A percentile compares a stretch with the other conserved stretches of the same genome.
These are phyloP conservation scores for Ormyrus nitidulus DNA, from an alignment of 2,888 invertebrate species.

Conservation along the genomic window DNA sequence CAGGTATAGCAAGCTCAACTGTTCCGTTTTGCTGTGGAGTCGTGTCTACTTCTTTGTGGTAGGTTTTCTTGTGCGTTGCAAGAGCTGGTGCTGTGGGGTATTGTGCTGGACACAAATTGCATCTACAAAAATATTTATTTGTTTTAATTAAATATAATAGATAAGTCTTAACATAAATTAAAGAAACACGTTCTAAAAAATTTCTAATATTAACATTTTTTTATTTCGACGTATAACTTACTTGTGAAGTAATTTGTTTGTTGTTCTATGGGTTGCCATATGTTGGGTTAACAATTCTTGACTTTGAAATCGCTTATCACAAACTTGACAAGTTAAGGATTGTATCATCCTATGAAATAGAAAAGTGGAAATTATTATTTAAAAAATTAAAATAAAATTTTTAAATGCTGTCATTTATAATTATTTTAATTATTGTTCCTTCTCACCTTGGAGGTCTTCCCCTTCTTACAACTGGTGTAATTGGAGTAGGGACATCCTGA, in stretches of 20 bases:
- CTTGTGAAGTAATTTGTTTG: constrained; percentile 55
- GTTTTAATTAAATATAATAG: neutral
- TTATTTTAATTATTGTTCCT: neutral
- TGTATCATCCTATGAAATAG: constrained; percentile 60
- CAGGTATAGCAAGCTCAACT: constrained; percentile 83
- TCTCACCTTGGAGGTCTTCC: constrained; percentile 72
- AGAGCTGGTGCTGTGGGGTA: constrained; percentile 81
- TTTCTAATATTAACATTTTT: neutral
- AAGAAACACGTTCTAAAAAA: neutral
- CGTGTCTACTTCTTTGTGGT: constrained; percentile 76
- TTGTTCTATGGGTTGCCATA: constrained; percentile 74
- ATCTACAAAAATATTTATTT: constrained; percentile 71
- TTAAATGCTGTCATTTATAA: neutral
- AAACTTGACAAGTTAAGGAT: constrained; percentile 73
- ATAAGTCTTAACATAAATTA: neutral
- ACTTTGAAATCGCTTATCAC: constrained; percentile 76
- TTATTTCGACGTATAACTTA: constrained; percentile 20
- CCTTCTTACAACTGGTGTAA: constrained; percentile 73
- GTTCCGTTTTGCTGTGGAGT: constrained; percentile 70
- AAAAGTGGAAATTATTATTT: neutral
- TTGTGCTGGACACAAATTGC: constrained; percentile 84
- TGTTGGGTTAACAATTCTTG: constrained; percentile 76
- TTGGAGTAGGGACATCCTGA: constrained; percentile 67
- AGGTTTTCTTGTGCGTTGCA: constrained; percentile 81
- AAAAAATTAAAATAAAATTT: constrained; percentile 13